Percentiles rank a stretch among this genome's conserved stretches.
These are phyloP conservation scores for Leuciscus waleckii DNA, from an alignment of 2,797 vertebrate species.

Conservation along the genomic window DNA sequence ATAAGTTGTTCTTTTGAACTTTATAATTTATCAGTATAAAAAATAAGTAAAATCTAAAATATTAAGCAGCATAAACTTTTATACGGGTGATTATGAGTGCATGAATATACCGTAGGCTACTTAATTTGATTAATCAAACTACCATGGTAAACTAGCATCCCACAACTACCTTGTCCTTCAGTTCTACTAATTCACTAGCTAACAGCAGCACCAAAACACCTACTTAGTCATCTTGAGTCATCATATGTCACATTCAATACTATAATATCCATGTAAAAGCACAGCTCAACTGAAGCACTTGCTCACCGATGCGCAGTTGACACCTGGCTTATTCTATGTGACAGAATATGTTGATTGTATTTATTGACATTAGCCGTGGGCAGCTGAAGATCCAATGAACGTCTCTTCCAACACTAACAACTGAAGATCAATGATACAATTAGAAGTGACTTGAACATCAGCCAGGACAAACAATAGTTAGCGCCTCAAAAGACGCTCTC, in stretches of 20 bases:
- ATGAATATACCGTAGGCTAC: too few species aligned
- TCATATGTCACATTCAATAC: neutral
- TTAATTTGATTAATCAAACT: neutral
- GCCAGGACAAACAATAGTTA: conserved; percentile 32
- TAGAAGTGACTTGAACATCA: conserved; percentile 20
- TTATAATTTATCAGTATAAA: too few species aligned
- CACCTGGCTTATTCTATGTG: conserved; percentile 7
- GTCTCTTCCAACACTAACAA: conserved; percentile 1
- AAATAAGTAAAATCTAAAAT: neutral
- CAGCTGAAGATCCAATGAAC: conserved; percentile 9
- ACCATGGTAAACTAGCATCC: neutral
- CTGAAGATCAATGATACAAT: conserved; percentile 29
- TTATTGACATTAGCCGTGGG: conserved; percentile 11
- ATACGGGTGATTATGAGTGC: too few species aligned
- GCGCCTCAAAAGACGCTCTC: neutral
- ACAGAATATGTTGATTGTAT: conserved; percentile 35
- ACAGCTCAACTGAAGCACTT: neutral
- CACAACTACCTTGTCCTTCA: neutral
- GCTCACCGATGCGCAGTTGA: neutral
- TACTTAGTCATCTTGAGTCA: neutral
- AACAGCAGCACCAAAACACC: neutral
- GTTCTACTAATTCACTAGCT: neutral
- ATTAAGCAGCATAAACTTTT: neutral
- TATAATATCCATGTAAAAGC: neutral
- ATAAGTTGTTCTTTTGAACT: too few species aligned